Evolutionary conservation across 2,113 vertebrate species (phyloP).

Genomic region (Aleadryas rufinucha): DNA sequence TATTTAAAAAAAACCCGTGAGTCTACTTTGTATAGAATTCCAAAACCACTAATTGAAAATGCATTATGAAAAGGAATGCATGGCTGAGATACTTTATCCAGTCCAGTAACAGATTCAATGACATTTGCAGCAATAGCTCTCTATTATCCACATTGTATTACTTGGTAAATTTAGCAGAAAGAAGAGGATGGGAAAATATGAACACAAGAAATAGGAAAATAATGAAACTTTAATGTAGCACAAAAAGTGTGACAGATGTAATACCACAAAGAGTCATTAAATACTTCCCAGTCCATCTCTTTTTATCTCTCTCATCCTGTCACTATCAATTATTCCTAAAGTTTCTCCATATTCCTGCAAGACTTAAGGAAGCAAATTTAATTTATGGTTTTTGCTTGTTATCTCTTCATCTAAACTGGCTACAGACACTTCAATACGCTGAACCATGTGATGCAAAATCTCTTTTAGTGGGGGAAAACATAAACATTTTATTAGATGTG

Average conservation of each 20-base stretch:
- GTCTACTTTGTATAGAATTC: constrained; percentile 36
- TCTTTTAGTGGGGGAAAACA: background rate
- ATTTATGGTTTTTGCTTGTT: constrained; percentile 15
- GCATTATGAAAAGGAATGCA: constrained; percentile 57
- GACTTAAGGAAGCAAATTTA: constrained; percentile 33
- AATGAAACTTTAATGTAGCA: constrained; percentile 79
- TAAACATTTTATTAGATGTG: background rate
- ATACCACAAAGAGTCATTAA: constrained; percentile 73
- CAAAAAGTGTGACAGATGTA: constrained; percentile 75
- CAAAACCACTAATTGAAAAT: constrained; percentile 67
- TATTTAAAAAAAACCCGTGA: background rate
- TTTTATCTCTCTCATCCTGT: constrained; percentile 66
- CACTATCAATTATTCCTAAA: constrained; percentile 66
- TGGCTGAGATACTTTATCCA: constrained; percentile 59
- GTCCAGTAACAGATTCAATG: constrained; percentile 65
- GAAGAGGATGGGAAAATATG: constrained; percentile 69
- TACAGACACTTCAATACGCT: background rate
- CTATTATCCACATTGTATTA: constrained; percentile 74
- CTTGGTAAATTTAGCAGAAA: constrained; percentile 82
- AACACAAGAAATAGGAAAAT: constrained; percentile 79
- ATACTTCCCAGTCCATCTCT: constrained; percentile 69
- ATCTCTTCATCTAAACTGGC: constrained; percentile 1
- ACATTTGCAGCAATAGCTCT: constrained; percentile 72
- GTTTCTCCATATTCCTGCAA: constrained; percentile 42
- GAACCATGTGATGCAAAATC: background rate